Conservation (phyloP, 2,797 vertebrate genomes). For the Acridotheres tristis region DNA sequence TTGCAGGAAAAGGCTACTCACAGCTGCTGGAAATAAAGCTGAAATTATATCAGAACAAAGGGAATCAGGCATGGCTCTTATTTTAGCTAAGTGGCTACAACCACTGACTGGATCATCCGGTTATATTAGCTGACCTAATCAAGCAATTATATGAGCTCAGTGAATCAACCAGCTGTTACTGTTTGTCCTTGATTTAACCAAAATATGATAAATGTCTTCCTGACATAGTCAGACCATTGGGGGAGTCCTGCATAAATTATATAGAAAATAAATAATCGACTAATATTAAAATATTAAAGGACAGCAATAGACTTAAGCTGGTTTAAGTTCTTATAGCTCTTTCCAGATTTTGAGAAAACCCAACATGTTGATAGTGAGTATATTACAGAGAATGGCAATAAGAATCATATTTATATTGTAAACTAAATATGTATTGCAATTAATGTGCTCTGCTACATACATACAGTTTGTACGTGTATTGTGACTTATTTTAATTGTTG, state of each 20-base stretch:
- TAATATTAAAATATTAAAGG: neutral
- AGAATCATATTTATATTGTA: neutral
- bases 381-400: neutral
- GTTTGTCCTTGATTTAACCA: neutral
- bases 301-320: neutral
- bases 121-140: neutral
- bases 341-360: neutral
- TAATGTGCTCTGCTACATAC: neutral
- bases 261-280: neutral
- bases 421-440: neutral
- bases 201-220: neutral
- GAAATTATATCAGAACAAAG: neutral
- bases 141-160: neutral
- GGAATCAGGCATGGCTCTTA: rapidly evolving
- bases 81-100: neutral
- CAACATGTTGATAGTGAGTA: neutral
- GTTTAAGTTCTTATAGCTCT: neutral
- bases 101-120: neutral
- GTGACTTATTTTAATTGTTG: neutral
- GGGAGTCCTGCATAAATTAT: neutral
- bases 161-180: neutral
- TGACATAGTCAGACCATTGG: neutral
- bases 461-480: neutral
- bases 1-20: neutral
- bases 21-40: neutral